These are phyloP conservation scores for Daboia siamensis DNA, from an alignment of 2,113 vertebrate genomes.

Conservation along the genomic window DNA sequence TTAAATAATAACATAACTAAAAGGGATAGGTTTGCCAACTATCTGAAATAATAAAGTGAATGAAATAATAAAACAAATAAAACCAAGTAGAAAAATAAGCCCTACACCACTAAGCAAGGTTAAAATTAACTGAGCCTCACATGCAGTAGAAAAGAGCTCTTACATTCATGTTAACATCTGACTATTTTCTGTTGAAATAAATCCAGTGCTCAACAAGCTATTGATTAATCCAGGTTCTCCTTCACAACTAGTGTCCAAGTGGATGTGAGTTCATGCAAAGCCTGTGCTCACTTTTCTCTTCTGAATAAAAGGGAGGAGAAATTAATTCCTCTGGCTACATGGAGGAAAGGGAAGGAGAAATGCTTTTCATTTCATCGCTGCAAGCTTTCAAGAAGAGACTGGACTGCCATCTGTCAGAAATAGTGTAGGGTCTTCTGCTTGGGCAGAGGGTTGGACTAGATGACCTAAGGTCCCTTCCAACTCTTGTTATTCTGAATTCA, in stretches of 20 bases:
- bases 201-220: neutral
- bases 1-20: neutral
- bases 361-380: neutral
- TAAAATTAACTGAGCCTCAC: neutral
- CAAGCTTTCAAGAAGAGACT: too few relatives aligned
- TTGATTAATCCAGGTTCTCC: neutral
- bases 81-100: neutral
- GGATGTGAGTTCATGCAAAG: neutral
- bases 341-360: neutral
- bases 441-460: too few relatives aligned
- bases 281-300: neutral
- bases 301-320: neutral
- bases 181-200: neutral
- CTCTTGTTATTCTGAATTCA: too few relatives aligned
- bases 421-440: too few relatives aligned
- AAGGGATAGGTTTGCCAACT: neutral
- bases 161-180: neutral
- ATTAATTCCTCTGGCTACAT: neutral
- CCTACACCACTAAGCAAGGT: neutral
- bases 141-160: neutral
- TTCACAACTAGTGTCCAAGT: neutral
- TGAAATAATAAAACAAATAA: neutral
- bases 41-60: neutral
- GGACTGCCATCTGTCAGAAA: too few relatives aligned
- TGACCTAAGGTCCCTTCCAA: too few relatives aligned